phyloP scores from a whole-genome alignment of 2,113 vertebrate genomes.

The Falcunculus frontatus region DNA sequence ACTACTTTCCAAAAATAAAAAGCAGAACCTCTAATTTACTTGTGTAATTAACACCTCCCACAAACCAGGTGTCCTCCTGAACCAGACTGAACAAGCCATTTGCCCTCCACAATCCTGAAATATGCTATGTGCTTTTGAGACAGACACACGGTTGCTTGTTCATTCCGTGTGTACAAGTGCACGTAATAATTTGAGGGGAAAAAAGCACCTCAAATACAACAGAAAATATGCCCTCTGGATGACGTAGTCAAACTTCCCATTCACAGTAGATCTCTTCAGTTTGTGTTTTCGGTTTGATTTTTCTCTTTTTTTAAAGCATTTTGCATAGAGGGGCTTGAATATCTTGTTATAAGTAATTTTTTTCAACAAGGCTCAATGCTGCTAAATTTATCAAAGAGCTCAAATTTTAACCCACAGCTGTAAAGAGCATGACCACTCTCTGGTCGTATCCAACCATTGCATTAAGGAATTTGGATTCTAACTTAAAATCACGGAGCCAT shows the following conservation, averaged over 20 bases:
- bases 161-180: neutral
- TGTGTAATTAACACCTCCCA: conserved; percentile 53
- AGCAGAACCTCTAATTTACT: conserved; percentile 17
- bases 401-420: neutral
- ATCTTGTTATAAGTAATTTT: neutral
- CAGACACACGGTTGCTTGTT: neutral
- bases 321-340: neutral
- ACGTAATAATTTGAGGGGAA: fast-evolving
- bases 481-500: neutral
- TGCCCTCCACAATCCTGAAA: neutral
- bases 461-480: neutral
- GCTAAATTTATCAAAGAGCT: neutral
- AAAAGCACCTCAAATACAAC: neutral
- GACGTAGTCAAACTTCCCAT: neutral
- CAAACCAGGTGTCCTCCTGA: conserved; percentile 35
- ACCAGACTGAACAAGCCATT: neutral
- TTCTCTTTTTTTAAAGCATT: neutral
- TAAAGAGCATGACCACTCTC: neutral
- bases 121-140: neutral
- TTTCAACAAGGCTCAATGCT: neutral
- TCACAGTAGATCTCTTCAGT: neutral
- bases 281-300: neutral
- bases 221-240: neutral
- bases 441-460: neutral
- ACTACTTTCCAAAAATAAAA: conserved; percentile 52